phyloP scores from a whole-genome alignment of 1,140 invertebrate genomes.

The Cherax destructor region DNA sequence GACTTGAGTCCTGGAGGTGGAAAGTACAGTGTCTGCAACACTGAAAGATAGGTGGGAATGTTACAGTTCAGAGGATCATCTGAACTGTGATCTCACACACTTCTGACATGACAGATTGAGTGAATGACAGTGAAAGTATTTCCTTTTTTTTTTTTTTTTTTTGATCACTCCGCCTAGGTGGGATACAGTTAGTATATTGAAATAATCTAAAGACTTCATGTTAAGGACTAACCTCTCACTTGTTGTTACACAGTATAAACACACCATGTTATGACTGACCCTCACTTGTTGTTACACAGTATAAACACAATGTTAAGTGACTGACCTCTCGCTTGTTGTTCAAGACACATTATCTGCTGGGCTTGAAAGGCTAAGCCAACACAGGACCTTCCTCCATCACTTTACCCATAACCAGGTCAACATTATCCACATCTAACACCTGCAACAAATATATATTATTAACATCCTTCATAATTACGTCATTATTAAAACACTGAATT shows the following conservation, averaged over 20 bases:
- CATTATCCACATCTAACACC: conserved; percentile 96
- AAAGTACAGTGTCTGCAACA: too few relatives aligned
- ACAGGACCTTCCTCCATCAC: conserved; percentile 99
- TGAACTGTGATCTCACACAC: too few relatives aligned
- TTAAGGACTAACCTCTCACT: neutral
- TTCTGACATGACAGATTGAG: too few relatives aligned
- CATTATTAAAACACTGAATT: neutral
- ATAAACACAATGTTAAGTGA: neutral
- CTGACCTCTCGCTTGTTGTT: conserved; percentile 88
- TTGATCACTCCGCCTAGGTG: too few relatives aligned
- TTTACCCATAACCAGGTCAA: conserved; percentile 97
- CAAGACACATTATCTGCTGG: conserved; percentile 96
- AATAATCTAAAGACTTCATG: too few relatives aligned
- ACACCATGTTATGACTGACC: too few relatives aligned
- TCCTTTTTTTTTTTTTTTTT: too few relatives aligned
- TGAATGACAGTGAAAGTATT: too few relatives aligned
- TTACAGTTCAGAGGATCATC: too few relatives aligned
- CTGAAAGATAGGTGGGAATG: too few relatives aligned
- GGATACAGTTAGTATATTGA: too few relatives aligned
- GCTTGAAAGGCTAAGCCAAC: conserved; percentile 94
- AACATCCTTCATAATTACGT: conserved; percentile 11
- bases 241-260: neutral
- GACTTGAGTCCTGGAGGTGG: too few relatives aligned
- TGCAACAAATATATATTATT: conserved; percentile 84
- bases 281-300: neutral